These are phyloP conservation scores for Euphysa ruthae DNA, from an alignment of 30 jellyfish, hydroid and myxozoan species.

Conservation along the genomic window DNA sequence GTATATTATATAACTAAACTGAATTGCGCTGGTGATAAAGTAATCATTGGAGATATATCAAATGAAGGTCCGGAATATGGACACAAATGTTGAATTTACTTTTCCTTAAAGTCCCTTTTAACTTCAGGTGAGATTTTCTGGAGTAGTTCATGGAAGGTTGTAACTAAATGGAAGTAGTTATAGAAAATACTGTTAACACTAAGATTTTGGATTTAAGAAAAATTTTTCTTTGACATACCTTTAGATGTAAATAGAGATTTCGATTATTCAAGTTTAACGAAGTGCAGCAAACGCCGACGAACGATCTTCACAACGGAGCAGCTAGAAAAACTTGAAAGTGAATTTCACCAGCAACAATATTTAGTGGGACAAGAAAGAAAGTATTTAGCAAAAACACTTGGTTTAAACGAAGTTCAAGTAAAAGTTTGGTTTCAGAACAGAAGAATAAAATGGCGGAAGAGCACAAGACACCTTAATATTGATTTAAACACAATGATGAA, in stretches of 20 bases:
- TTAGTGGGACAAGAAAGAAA: conserved; percentile 97
- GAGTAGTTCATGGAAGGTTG: not conserved
- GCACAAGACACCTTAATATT: not conserved
- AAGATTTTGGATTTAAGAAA: not conserved
- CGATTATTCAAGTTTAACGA: not conserved
- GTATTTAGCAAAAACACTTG: conserved; percentile 82
- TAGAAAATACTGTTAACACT: too few relatives aligned
- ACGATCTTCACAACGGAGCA: conserved; percentile 94
- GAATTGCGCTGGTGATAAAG: too few relatives aligned
- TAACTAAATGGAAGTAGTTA: too few relatives aligned
- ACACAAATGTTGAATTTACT: too few relatives aligned
- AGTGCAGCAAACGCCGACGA: conserved; percentile 70
- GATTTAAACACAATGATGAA: too few relatives aligned
- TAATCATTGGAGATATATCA: too few relatives aligned
- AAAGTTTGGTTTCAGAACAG: conserved; percentile 95
- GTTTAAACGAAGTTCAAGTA: conserved; percentile 92
- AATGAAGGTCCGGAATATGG: too few relatives aligned
- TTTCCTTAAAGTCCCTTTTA: too few relatives aligned
- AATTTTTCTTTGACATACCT: not conserved
- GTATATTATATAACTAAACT: too few relatives aligned
- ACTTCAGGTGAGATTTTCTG: not conserved
- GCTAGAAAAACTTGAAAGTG: conserved; percentile 92
- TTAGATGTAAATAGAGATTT: not conserved
- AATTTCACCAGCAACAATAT: conserved; percentile 94
- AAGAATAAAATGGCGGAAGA: conserved; percentile 92